phyloP scores from a whole-genome alignment of 2,888 invertebrate species.

The Anticlea derivata region DNA sequence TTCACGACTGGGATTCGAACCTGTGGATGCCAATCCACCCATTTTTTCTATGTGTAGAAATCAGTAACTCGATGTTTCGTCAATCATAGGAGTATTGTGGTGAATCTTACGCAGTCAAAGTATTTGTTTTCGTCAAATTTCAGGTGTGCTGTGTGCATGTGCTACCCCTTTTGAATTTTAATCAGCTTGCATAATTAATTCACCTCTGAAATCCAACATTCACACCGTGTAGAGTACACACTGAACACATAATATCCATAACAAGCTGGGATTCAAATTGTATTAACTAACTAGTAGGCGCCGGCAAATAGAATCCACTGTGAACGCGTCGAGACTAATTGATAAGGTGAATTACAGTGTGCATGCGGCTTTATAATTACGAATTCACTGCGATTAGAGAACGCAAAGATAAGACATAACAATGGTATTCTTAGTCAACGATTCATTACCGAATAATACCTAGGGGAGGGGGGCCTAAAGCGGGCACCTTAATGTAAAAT shows the following conservation, averaged over 20 bases:
- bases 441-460: no score
- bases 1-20: no score
- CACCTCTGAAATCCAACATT: constrained; percentile 28
- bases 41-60: no score
- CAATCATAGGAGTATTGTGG: no score
- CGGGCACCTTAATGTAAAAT: no score
- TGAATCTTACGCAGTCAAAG: neutral
- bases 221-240: constrained; percentile 28
- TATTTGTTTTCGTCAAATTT: constrained; percentile 1
- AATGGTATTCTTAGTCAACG: no score
- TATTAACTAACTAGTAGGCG: constrained; percentile 54
- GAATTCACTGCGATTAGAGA: neutral
- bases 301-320: constrained; percentile 46
- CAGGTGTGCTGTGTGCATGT: constrained; percentile 1
- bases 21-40: no score
- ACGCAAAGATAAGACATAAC: no score
- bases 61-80: no score
- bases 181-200: constrained; percentile 22
- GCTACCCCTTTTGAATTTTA: constrained; percentile 21
- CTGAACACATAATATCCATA: constrained; percentile 36
- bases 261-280: constrained; percentile 47
- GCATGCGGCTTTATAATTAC: constrained; percentile 58
- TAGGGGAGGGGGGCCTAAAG: no score
- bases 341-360: constrained; percentile 62
- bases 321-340: constrained; percentile 63